Percentiles rank a stretch among this genome's conserved stretches.
phyloP scores from a whole-genome alignment of 2,888 invertebrate genomes.

The Caenorhabditis auriculariae region DNA sequence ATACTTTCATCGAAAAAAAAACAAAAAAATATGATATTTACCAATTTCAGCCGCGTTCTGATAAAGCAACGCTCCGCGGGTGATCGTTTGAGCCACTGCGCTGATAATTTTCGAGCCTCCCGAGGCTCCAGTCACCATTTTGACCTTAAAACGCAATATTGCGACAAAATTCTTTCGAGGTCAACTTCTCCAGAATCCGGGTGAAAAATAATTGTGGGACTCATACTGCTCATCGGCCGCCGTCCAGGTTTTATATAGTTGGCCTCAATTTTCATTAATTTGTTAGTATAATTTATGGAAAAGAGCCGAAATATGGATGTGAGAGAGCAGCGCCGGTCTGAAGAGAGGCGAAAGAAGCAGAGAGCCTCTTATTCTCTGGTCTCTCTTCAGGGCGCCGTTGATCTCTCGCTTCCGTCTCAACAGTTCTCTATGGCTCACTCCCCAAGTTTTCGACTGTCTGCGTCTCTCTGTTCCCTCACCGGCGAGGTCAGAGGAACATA shows the following conservation, averaged over 20 bases:
- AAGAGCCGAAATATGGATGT: background rate
- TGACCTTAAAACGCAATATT: slow-evolving; percentile 67
- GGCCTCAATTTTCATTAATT: too few relatives aligned
- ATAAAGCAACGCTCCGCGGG: slow-evolving; percentile 77
- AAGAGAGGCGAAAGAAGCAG: too few relatives aligned
- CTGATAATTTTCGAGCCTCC: slow-evolving; percentile 88
- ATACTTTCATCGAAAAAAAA: too few relatives aligned
- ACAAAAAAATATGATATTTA: background rate
- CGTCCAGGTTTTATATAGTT: slow-evolving; percentile 82
- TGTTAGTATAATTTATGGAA: too few relatives aligned
- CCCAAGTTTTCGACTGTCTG: too few relatives aligned
- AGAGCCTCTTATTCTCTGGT: too few relatives aligned
- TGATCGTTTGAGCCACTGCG: slow-evolving; percentile 70
- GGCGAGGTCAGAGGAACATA: too few relatives aligned
- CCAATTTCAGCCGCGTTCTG: slow-evolving; percentile 67
- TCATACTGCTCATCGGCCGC: slow-evolving; percentile 86
- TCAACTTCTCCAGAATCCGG: slow-evolving; percentile 11
- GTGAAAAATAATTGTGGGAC: slow-evolving; percentile 74
- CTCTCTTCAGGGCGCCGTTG: too few relatives aligned
- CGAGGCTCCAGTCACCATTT: slow-evolving; percentile 79
- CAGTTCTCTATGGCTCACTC: too few relatives aligned
- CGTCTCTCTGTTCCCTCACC: too few relatives aligned
- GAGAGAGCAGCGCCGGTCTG: background rate
- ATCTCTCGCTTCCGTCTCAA: too few relatives aligned
- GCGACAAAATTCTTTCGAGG: too few relatives aligned